Conservation (phyloP, 2,797 vertebrate genomes). For the Rhabdomys pumilio region DNA sequence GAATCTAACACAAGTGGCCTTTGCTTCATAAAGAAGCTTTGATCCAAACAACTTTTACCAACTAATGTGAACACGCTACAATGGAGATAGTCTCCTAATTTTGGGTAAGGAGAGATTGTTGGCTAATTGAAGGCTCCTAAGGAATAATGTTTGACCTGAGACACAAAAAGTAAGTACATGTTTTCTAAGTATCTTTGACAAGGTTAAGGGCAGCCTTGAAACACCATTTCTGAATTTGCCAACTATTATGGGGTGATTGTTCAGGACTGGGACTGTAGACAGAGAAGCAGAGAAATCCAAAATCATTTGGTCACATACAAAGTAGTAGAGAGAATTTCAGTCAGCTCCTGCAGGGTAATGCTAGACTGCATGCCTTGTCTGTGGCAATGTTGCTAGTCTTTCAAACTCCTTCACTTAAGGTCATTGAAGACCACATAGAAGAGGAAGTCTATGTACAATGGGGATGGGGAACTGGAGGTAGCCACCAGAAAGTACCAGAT, state of each 20-base stretch:
- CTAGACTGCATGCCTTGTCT: not conserved
- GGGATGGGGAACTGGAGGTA: no score
- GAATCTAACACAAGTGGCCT: not conserved
- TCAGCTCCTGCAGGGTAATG: not conserved
- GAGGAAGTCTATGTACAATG: not conserved
- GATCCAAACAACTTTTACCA: not conserved
- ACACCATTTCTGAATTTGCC: not conserved
- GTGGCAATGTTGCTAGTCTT: not conserved
- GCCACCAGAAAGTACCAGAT: no score
- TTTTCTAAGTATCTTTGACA: not conserved
- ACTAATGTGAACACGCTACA: not conserved
- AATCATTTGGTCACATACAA: not conserved
- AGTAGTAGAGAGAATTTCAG: not conserved
- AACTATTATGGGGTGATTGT: not conserved
- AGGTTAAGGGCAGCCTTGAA: not conserved
- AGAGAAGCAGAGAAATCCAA: not conserved
- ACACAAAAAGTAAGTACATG: not conserved
- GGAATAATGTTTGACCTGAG: conserved; percentile 14
- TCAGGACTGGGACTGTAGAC: not conserved
- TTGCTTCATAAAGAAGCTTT: conserved; percentile 2
- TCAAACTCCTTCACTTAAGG: conserved; percentile 3
- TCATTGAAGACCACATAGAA: not conserved
- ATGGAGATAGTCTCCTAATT: not conserved
- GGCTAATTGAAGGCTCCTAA: not conserved
- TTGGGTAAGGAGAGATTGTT: not conserved